These are phyloP conservation scores for Dasyprocta punctata DNA, from an alignment of 2,113 vertebrate species.

Conservation along the genomic window DNA sequence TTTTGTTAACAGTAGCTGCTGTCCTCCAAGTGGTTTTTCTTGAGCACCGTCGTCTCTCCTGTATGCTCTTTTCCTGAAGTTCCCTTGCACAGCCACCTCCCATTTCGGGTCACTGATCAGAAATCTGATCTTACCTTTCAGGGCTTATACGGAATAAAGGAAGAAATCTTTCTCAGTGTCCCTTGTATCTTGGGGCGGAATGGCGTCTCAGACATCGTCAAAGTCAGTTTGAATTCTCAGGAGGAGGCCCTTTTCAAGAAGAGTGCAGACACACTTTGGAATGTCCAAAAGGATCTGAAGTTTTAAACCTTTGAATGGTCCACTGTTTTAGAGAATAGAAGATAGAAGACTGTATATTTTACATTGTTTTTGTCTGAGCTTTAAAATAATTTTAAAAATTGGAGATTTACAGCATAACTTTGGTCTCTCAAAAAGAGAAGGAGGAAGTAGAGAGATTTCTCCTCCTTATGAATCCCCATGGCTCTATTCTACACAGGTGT, in stretches of 20 bases:
- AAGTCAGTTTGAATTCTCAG: slow-evolving; percentile 92
- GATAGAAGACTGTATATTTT: slow-evolving; percentile 72
- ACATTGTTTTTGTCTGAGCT: slow-evolving; percentile 65
- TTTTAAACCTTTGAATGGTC: slow-evolving; percentile 84
- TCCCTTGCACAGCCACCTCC: neutral
- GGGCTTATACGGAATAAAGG: slow-evolving; percentile 95
- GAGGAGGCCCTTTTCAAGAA: slow-evolving; percentile 94
- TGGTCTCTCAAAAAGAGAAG: slow-evolving; percentile 60
- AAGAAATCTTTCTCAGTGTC: slow-evolving; percentile 96
- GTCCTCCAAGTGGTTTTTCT: neutral
- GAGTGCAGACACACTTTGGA: slow-evolving; percentile 96
- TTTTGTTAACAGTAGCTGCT: neutral
- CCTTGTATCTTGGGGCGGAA: slow-evolving; percentile 93
- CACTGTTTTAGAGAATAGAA: slow-evolving; percentile 66
- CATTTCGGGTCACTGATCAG: neutral
- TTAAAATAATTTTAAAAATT: slow-evolving; percentile 32
- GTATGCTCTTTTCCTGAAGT: neutral
- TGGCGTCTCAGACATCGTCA: slow-evolving; percentile 94
- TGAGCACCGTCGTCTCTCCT: neutral
- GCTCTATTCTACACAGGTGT: neutral
- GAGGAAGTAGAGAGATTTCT: slow-evolving; percentile 67
- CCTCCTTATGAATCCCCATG: neutral
- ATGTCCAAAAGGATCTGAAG: slow-evolving; percentile 94
- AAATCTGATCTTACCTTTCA: slow-evolving; percentile 78
- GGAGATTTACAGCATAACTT: slow-evolving; percentile 69